A percentile compares a stretch with the other conserved stretches of the same genome.
These are phyloP conservation scores for Camelus dromedarius DNA, from an alignment of 2,113 vertebrate species.

Conservation along the genomic window DNA sequence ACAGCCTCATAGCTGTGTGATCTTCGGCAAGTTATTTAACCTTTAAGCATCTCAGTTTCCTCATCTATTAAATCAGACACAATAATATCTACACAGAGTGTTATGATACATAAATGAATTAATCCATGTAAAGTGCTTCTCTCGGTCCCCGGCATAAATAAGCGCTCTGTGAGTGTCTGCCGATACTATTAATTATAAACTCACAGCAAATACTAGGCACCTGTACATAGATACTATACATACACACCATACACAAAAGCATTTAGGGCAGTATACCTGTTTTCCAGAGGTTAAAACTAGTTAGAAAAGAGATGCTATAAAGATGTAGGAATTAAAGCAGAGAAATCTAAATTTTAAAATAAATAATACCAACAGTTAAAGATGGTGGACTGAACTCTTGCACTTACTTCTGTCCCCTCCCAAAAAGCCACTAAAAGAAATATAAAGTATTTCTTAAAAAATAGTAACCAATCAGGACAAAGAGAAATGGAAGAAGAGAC, in stretches of 20 bases:
- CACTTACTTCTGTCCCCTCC: background rate
- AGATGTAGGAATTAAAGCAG: background rate
- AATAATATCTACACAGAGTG: background rate
- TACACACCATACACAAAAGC: background rate
- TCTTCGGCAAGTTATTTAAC: background rate
- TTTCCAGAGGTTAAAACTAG: background rate
- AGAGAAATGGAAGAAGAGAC: background rate
- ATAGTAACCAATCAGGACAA: background rate
- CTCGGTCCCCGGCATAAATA: background rate
- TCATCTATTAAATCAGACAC: background rate
- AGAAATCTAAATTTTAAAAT: conserved; percentile 14
- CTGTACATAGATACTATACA: background rate
- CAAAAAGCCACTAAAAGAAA: background rate
- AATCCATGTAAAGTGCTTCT: background rate
- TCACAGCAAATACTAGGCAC: background rate
- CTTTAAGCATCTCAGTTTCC: conserved; percentile 28
- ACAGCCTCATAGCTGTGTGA: background rate
- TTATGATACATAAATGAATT: background rate
- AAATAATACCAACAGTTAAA: background rate
- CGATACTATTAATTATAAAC: background rate
- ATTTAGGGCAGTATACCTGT: background rate
- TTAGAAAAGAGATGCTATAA: background rate
- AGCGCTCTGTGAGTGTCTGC: background rate
- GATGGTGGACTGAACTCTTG: background rate
- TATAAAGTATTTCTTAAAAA: background rate